Conservation (phyloP, 2,113 vertebrate species). For the Erythrolamprus reginae region DNA sequence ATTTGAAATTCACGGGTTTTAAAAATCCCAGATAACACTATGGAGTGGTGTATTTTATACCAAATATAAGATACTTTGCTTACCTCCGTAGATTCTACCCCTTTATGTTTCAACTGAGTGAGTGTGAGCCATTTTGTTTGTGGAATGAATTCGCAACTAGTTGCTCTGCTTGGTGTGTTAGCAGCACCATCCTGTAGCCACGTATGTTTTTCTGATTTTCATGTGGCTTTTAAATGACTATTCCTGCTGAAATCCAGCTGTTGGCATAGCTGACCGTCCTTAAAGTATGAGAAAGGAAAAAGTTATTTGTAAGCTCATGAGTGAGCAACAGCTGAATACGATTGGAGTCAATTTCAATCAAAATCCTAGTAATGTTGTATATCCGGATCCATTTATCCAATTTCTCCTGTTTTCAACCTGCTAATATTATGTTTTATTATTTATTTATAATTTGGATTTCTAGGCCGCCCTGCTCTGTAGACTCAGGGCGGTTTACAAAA, state of each 20-base stretch:
- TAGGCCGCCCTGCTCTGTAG: no score
- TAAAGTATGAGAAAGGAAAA: slow-evolving; percentile 29
- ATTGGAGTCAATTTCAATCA: neutral
- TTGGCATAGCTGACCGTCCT: slow-evolving; percentile 34
- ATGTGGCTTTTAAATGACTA: slow-evolving; percentile 13
- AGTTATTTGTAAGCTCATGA: neutral
- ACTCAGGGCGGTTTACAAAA: no score
- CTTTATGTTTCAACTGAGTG: neutral
- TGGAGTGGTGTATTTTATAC: no score
- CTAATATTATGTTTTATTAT: no score
- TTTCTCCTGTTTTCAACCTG: neutral
- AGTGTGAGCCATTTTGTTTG: neutral
- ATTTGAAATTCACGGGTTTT: neutral
- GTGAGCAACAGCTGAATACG: slow-evolving; percentile 16
- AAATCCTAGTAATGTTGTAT: neutral
- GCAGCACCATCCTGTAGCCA: neutral
- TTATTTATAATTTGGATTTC: no score
- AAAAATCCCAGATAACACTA: neutral
- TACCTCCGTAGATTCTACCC: neutral
- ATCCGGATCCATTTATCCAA: neutral
- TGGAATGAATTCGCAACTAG: slow-evolving; percentile 16
- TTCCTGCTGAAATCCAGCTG: slow-evolving; percentile 25
- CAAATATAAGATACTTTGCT: no score
- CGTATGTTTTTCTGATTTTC: slow-evolving; percentile 14
- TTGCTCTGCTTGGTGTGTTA: slow-evolving; percentile 14